A percentile compares a stretch with the other conserved stretches of the same genome.
Conservation (phyloP, 1,140 invertebrate species). For the roundworm (Caenorhabditis elegans) region WBcel235 BX284605.5:12409501-12410000, state of each 20-base stretch:
- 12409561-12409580: background rate
- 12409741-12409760: too few species aligned
- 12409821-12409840: background rate
- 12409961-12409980: background rate
- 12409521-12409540: background rate
- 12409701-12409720: background rate
- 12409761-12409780: too few species aligned
- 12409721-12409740: background rate
- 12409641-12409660: background rate
- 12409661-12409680: background rate
- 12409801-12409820: background rate
- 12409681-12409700: background rate
- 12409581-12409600: background rate
- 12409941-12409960: background rate
- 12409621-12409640: background rate
- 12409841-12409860: background rate
- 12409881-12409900: background rate
- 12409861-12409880: background rate
- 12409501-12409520: background rate
- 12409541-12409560: background rate
- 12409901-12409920: background rate
- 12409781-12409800: background rate
- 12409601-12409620: background rate
- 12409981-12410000: background rate
- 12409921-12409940: background rate